phyloP scores from a whole-genome alignment of 1,140 invertebrate genomes.

The Papilio aristodemus region DNA sequence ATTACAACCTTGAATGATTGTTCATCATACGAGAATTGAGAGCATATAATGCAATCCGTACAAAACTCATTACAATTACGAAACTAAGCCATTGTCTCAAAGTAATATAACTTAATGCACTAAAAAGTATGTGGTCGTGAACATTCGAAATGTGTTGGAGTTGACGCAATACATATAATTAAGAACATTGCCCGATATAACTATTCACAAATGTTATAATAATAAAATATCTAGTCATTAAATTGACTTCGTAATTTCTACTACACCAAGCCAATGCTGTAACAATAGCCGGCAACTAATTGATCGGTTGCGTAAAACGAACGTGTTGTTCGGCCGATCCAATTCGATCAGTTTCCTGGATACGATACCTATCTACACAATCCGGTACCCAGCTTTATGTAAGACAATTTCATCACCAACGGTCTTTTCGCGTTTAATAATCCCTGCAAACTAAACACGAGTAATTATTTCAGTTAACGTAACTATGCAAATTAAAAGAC shows the following conservation, averaged over 20 bases:
- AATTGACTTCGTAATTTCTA: constrained; percentile 11
- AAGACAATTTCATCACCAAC: constrained; percentile 47
- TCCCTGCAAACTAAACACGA: constrained; percentile 47
- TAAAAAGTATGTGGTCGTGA: constrained; percentile 45
- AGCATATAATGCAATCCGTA: constrained; percentile 41
- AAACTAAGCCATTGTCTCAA: constrained; percentile 36
- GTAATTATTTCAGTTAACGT: constrained; percentile 49
- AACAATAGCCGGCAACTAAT: constrained; percentile 73
- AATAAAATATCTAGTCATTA: constrained; percentile 25
- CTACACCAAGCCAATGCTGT: constrained; percentile 42
- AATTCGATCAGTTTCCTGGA: constrained; percentile 69
- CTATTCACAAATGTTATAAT: constrained; percentile 9
- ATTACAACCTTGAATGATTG: background rate
- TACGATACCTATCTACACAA: constrained; percentile 53
- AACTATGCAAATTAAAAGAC: constrained; percentile 53
- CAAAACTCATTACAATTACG: constrained; percentile 47
- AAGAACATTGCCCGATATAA: constrained; percentile 4
- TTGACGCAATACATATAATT: constrained; percentile 5
- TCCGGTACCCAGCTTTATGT: constrained; percentile 47
- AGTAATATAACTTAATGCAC: constrained; percentile 35
- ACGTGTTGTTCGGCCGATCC: constrained; percentile 57
- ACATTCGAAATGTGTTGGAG: constrained; percentile 15
- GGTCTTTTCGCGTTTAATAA: constrained; percentile 53
- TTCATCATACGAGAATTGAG: constrained; percentile 36
- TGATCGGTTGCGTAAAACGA: constrained; percentile 74